Evolutionary conservation across 2,113 vertebrate species (phyloP), one percentile per base, ranked within the genome.

Genomic region (Jaculus jaculus): DNA sequence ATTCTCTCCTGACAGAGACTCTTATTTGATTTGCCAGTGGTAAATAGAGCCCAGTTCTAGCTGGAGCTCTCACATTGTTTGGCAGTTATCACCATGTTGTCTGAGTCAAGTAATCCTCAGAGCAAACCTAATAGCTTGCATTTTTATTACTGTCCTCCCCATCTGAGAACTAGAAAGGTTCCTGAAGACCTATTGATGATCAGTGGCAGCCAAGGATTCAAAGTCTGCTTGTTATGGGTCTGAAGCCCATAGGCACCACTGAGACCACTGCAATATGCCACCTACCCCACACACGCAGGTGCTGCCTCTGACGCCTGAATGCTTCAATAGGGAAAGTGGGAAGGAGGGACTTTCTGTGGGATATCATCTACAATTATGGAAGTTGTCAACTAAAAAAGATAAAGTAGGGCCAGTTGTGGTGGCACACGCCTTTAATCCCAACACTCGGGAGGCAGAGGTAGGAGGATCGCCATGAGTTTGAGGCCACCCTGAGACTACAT

Each of bases 121-220:
- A 93, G 65, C 28, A 83, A 34, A 72, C 9, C 21, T 66, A 8
- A 66, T 68, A 51, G 24, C 61, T 68, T 58, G 28, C 30, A 10
- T 34, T 34, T 84, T 93, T 78, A 63, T 91, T 78, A 63, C 91
- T 92, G 65, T 26, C 58, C 85, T 66, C 51, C 65, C 20, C 8
- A 4, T 58, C 28, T 23, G 42, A 92, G n/a, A 92, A 34, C 28
- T 16, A 37, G 84, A 80, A 78, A 90, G 18, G 24, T 72, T 81
- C 61, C 32, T 81, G 61, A 63, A 79, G 28, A 37, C 47, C 58
- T 90, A 0, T 39, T 51, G n/a, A 47, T 73, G 24, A 32, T 54
- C 71, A 80, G 39, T 81, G 18, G 32, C n/a, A 77, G 32, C 37
- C 78, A 47, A 47, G 63, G 68, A 85, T 81, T 77, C 32, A 10